Conservation (phyloP, 2,113 vertebrate species). For the Carollia perspicillata region DNA sequence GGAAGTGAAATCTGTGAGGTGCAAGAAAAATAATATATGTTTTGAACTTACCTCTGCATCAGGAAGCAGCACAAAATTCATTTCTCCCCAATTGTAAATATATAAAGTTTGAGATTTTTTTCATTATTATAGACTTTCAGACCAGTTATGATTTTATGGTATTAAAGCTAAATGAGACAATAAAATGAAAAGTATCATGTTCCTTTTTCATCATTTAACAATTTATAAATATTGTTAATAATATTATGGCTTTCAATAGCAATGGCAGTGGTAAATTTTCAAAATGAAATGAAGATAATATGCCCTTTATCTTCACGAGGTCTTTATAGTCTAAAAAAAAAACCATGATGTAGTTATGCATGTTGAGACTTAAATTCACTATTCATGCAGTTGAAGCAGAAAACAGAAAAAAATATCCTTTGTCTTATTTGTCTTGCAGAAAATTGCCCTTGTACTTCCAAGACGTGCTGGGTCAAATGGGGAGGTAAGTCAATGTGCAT, state of each 20-base stretch:
- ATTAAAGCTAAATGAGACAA: background rate
- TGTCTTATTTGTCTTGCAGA: background rate
- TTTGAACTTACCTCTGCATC: background rate
- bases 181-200: background rate
- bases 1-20: background rate
- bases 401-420: background rate
- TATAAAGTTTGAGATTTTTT: constrained; percentile 24
- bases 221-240: background rate
- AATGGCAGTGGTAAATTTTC: background rate
- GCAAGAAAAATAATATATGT: background rate
- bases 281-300: background rate
- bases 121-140: constrained; percentile 66
- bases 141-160: background rate
- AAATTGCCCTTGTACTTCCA: background rate
- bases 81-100: background rate
- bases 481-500: constrained; percentile 18
- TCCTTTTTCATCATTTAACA: background rate
- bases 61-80: constrained; percentile 65
- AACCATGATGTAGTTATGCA: background rate
- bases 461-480: constrained; percentile 57
- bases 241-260: background rate
- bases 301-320: background rate
- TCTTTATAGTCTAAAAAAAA: background rate
- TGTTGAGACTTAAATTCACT: background rate
- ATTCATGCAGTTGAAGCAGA: background rate